Percentiles rank a stretch among this genome's conserved stretches.
These are phyloP conservation scores for Noctua janthina DNA, from an alignment of 2,888 invertebrate species.

Conservation along the genomic window DNA sequence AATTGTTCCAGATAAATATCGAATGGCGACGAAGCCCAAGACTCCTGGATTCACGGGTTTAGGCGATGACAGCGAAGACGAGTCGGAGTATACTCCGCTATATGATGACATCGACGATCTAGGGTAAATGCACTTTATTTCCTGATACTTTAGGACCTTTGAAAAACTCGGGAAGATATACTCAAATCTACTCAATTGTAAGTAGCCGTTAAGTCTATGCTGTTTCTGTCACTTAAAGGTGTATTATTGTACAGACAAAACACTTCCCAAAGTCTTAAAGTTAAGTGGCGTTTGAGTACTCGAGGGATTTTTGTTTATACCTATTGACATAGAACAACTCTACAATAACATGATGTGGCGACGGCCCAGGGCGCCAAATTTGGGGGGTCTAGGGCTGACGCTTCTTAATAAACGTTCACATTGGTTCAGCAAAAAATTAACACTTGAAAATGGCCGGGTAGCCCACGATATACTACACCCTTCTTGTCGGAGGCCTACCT, in stretches of 20 bases:
- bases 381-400: no score
- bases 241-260: neutral
- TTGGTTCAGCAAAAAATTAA: no score
- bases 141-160: neutral
- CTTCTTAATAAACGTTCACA: no score
- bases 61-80: slow-evolving; percentile 81
- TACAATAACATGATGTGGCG: neutral
- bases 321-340: neutral
- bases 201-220: neutral
- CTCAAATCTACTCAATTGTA: slow-evolving; percentile 7
- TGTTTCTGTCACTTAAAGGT: slow-evolving; percentile 4
- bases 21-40: slow-evolving; percentile 77
- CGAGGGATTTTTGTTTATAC: neutral
- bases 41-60: slow-evolving; percentile 78
- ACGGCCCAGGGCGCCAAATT: no score
- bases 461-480: no score
- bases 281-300: slow-evolving; percentile 23
- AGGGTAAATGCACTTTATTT: slow-evolving; percentile 76
- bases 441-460: no score
- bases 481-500: no score
- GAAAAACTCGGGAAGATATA: slow-evolving; percentile 1
- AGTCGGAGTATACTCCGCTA: slow-evolving; percentile 81
- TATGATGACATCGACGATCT: slow-evolving; percentile 84
- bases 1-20: slow-evolving; percentile 69
- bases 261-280: slow-evolving; percentile 17